phyloP scores from a whole-genome alignment of 2,797 vertebrate genomes.

The Hafferia zeledoni region DNA sequence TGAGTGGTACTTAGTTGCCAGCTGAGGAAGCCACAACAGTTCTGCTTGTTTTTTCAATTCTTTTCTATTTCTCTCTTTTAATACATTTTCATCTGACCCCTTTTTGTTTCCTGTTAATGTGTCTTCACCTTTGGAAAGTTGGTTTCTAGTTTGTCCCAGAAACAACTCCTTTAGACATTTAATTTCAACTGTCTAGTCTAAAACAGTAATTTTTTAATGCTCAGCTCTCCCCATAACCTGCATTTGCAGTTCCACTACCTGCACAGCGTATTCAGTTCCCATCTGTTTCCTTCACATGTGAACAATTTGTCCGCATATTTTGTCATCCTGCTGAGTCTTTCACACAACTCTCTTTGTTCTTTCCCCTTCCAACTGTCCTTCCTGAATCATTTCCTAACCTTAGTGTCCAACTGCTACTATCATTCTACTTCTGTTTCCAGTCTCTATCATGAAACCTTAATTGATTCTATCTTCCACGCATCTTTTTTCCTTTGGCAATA shows the following conservation, averaged over 20 bases:
- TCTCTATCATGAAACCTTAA: neutral
- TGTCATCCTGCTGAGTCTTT: neutral
- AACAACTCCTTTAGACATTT: neutral
- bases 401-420: neutral
- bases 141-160: neutral
- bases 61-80: neutral
- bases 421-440: neutral
- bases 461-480: neutral
- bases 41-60: neutral
- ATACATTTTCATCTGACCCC: neutral
- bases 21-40: neutral
- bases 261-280: neutral
- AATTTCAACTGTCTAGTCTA: neutral
- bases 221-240: neutral
- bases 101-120: neutral
- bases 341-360: neutral
- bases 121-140: neutral
- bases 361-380: neutral
- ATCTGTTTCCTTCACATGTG: neutral
- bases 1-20: neutral
- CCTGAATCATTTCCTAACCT: neutral
- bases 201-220: neutral
- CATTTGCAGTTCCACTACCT: neutral
- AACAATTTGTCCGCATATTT: neutral
- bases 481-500: neutral